Base-by-base conservation (phyloP, 2,797 vertebrate species). In the Crossoptilon crossoptilon region DNA sequence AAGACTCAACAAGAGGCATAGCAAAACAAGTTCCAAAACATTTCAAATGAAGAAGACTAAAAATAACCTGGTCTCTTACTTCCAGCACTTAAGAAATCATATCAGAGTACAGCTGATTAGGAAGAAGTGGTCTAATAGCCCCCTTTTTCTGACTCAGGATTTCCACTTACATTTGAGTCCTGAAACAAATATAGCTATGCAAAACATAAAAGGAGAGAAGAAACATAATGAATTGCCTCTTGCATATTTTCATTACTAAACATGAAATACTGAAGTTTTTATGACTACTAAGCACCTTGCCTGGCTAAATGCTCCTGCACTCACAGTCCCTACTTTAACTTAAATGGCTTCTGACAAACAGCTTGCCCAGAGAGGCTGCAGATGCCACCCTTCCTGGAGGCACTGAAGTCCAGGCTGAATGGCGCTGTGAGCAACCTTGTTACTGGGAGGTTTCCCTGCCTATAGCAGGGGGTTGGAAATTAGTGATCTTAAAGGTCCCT, bases 41-140 rank as follows among this genome's bases (percentile, higher is more conserved):
- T 63, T 46, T 91, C 29, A 80, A 78, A 88, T 33, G 86, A 62
- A 10, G 2, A 91, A 69, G 53, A 41, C 66, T 59, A 84, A 24
- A 43, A 84, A 95, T 33, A 72, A 83, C 35, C 29, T 72, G 49
- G 71, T 68, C 49, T 59, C 72, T 91, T 62, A 63, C 44, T 69
- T 91, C 39, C 62, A 91, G 58, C 79, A 88, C 64, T 84, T 72
- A 55, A 69, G 75, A 95, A 96, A 90, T 82, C 70, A 88, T 58
- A 37, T 70, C 44, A 56, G 10, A 72, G n/a, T 87, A 62, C 12
- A 69, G 60, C 59, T 83, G 82, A 94, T 72, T 71, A 89, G 37
- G 74, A 95, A 51, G 31, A 89, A 84, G 26, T 26, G 9, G 46
- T 27, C 15, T 56, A 91, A 76, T 84, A 84, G 22, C 27, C n/a